phyloP scores from a whole-genome alignment of 1,140 invertebrate genomes.

The Laodelphax striatellus region DNA sequence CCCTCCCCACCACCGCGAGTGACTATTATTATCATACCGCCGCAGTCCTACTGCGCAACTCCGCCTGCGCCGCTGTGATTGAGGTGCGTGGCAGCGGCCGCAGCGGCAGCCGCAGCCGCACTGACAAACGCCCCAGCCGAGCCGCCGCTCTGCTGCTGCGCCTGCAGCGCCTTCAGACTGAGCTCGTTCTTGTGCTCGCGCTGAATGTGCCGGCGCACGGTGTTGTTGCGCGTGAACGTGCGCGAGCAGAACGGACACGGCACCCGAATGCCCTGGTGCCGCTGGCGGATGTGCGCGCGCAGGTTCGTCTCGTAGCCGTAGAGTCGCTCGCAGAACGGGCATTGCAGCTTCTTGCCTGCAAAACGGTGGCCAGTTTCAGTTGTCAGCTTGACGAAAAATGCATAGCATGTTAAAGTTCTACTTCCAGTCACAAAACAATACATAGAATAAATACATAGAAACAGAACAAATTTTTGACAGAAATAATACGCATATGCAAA shows the following conservation, averaged over 20 bases:
- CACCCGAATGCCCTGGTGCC: slow-evolving; percentile 79
- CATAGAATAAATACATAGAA: no score
- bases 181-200: slow-evolving; percentile 71
- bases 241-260: slow-evolving; percentile 77
- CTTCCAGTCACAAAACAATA: no score
- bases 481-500: no score
- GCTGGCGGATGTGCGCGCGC: slow-evolving; percentile 76
- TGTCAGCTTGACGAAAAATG: no score
- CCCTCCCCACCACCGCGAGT: no score
- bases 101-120: no score
- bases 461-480: no score
- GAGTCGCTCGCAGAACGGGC: slow-evolving; percentile 81
- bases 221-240: slow-evolving; percentile 87
- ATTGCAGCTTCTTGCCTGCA: slow-evolving; percentile 79
- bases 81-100: slow-evolving; percentile 18
- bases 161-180: slow-evolving; percentile 50
- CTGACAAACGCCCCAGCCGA: no score
- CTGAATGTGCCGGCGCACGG: slow-evolving; percentile 73
- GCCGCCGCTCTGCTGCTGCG: slow-evolving; percentile 21
- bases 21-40: no score
- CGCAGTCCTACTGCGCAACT: no score
- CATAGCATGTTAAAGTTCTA: no score
- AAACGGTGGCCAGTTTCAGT: no score
- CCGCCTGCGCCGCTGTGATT: slow-evolving; percentile 2
- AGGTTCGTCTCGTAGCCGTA: slow-evolving; percentile 88